Conservation (phyloP, 1,140 invertebrate genomes). For the Drosophila guanche region DNA sequence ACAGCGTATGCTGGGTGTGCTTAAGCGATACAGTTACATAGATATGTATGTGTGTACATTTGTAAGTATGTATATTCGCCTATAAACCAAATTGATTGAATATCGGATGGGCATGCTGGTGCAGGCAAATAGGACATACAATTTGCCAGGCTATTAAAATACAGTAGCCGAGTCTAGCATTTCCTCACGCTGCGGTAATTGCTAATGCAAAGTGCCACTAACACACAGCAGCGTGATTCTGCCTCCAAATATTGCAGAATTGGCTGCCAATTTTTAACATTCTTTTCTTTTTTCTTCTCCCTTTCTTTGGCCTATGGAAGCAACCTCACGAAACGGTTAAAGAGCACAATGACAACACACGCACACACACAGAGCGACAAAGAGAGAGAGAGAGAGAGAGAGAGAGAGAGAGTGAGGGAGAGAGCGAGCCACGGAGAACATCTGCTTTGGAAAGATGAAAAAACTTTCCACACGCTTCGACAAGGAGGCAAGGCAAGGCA, state of each 20-base stretch:
- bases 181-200: too few species aligned
- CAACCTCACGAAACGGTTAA: conserved; percentile 1
- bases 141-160: too few species aligned
- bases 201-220: too few species aligned
- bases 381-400: neutral
- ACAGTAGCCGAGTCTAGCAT: too few species aligned
- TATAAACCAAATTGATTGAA: neutral
- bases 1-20: too few species aligned
- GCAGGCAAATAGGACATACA: too few species aligned
- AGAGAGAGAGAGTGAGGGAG: neutral
- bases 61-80: neutral
- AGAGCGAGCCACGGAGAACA: neutral
- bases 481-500: neutral
- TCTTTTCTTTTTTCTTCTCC: too few species aligned
- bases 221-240: too few species aligned
- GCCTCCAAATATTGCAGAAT: too few species aligned
- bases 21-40: neutral
- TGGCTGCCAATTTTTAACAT: too few species aligned
- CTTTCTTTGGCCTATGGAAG: neutral
- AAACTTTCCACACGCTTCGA: conserved; percentile 19
- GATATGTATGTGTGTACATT: neutral
- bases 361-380: neutral
- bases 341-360: conserved; percentile 2
- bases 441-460: conserved; percentile 3
- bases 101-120: too few species aligned